A percentile compares a stretch with the other conserved stretches of the same genome.
phyloP scores from a whole-genome alignment of 2,888 invertebrate genomes.

The Gymnocheta viridis region DNA sequence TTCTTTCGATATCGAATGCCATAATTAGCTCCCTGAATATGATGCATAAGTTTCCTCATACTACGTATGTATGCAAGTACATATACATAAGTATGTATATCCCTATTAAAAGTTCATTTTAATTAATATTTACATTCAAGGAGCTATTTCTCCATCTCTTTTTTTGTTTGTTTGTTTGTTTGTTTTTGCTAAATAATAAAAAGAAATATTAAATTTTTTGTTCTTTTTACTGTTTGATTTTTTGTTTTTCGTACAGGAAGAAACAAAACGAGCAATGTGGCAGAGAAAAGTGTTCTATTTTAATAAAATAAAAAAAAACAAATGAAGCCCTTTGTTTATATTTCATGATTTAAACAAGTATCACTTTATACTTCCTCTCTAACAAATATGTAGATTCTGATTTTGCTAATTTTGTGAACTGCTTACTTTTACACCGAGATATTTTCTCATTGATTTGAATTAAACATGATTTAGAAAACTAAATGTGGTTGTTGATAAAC shows the following conservation, averaged over 20 bases:
- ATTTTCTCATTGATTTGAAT: neutral
- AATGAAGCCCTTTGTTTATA: conserved; percentile 58
- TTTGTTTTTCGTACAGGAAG: neutral
- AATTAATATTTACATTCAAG: conserved; percentile 11
- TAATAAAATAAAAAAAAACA: conserved; percentile 15
- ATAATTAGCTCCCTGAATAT: no score
- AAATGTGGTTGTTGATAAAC: neutral
- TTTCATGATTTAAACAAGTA: conserved; percentile 66
- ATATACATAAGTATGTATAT: no score
- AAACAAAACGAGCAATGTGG: conserved; percentile 3
- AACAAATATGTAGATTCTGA: neutral
- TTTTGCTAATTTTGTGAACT: conserved; percentile 9
- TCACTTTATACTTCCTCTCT: conserved; percentile 12
- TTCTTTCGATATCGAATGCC: no score
- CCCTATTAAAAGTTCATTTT: conserved; percentile 5
- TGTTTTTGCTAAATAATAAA: no score
- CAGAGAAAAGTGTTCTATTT: neutral
- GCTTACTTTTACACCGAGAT: neutral
- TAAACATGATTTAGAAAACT: neutral
- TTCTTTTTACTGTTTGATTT: neutral
- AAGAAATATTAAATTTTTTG: conserved; percentile 1
- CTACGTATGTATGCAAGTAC: no score
- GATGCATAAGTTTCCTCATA: no score
- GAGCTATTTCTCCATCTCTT: neutral
- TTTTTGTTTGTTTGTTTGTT: no score